Conservation (phyloP, 2,888 invertebrate genomes). For the Oscheius onirici region DNA sequence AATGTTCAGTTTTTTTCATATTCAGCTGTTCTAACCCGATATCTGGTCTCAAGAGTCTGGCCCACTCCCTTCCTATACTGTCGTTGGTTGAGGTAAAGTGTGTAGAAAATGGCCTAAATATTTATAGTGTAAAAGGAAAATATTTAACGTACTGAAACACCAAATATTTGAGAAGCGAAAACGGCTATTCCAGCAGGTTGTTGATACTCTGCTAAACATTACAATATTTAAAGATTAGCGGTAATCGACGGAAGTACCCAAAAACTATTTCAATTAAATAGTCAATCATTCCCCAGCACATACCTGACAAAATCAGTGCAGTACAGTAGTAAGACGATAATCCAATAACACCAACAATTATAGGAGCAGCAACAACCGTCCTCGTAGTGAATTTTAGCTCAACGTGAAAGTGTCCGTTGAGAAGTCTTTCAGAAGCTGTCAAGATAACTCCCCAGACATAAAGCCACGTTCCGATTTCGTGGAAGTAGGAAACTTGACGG, state of each 20-base stretch:
- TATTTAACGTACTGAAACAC: background rate
- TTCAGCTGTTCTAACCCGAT: background rate
- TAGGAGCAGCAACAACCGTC: background rate
- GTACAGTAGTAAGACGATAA: constrained; percentile 1
- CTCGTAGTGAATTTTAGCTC: background rate
- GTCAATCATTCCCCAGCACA: too few relatives aligned
- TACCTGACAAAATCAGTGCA: background rate
- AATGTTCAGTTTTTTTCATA: too few relatives aligned
- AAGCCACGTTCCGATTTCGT: constrained; percentile 2
- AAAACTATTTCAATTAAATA: too few relatives aligned
- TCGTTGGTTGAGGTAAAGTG: background rate
- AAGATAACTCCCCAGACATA: constrained; percentile 2
- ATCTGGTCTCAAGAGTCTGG: background rate
- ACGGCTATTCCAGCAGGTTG: background rate
- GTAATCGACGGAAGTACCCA: too few relatives aligned
- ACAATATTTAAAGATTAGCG: background rate
- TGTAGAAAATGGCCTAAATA: background rate
- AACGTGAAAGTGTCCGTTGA: background rate
- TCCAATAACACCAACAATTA: background rate
- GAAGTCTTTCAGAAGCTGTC: background rate
- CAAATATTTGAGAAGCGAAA: background rate
- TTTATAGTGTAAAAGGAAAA: too few relatives aligned
- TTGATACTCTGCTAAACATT: background rate
- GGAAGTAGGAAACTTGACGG: background rate
- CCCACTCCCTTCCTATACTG: background rate